A percentile compares a stretch with the other conserved stretches of the same genome.
Conservation (phyloP, 2,797 vertebrate genomes). For the Podarcis lilfordi region DNA sequence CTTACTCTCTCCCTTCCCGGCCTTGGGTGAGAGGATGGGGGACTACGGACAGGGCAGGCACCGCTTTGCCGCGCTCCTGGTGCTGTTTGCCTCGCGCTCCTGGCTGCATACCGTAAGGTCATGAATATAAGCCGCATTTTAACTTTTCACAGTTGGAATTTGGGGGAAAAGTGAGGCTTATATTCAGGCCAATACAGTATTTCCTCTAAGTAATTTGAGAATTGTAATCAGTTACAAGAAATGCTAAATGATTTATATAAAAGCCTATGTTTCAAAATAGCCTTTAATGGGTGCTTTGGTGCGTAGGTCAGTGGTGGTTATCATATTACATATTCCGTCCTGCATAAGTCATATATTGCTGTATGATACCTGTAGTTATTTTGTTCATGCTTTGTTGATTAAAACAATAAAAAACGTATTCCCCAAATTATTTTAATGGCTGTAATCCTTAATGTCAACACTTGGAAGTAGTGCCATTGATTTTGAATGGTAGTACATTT, state of each 20-base stretch:
- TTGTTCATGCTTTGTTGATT: background rate
- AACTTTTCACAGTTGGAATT: too few species aligned
- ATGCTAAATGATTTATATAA: background rate
- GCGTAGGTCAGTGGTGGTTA: background rate
- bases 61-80: too few species aligned
- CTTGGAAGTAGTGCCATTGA: background rate
- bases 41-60: too few species aligned
- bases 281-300: background rate
- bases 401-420: background rate
- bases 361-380: background rate
- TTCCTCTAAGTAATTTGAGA: background rate
- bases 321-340: background rate
- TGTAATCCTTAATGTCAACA: background rate
- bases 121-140: too few species aligned
- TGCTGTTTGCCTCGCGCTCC: too few species aligned
- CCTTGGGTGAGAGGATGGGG: too few species aligned
- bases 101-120: too few species aligned
- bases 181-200: too few species aligned
- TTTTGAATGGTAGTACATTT: background rate
- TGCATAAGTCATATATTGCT: background rate
- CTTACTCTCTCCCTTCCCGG: too few species aligned
- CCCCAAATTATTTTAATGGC: background rate
- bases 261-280: too few species aligned
- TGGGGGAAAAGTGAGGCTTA: too few species aligned
- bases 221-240: background rate